These are phyloP conservation scores for Drosophila bocki DNA, from an alignment of 1,140 invertebrate species.

Conservation along the genomic window DNA sequence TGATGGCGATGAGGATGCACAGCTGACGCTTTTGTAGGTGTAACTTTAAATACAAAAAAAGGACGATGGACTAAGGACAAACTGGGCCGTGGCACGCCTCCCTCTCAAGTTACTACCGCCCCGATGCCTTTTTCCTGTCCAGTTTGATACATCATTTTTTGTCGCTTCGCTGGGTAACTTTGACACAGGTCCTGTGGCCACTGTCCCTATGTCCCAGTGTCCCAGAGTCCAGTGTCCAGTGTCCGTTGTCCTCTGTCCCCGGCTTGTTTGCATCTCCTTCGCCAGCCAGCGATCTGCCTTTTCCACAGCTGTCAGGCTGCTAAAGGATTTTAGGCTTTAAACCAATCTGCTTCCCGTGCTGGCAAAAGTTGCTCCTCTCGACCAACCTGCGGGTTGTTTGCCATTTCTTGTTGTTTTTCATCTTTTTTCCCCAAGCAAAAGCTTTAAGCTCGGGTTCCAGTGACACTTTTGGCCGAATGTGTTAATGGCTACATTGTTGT, in stretches of 20 bases:
- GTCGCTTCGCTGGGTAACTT: constrained; percentile 67
- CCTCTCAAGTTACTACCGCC: not conserved
- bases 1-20: constrained; percentile 32
- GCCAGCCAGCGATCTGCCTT: constrained; percentile 19
- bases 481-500: constrained; percentile 69
- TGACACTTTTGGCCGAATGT: constrained; percentile 56
- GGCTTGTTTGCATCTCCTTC: constrained; percentile 45
- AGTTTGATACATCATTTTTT: constrained; percentile 72
- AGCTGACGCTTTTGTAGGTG: constrained; percentile 66
- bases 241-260: constrained; percentile 6
- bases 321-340: constrained; percentile 75
- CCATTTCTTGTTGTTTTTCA: constrained; percentile 8
- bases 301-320: constrained; percentile 53
- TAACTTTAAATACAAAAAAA: constrained; percentile 72
- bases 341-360: constrained; percentile 36
- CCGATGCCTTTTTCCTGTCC: constrained; percentile 39
- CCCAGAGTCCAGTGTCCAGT: constrained; percentile 3
- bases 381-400: constrained; percentile 32
- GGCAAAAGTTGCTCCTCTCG: constrained; percentile 43
- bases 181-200: constrained; percentile 59
- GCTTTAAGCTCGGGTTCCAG: constrained; percentile 48
- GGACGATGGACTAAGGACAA: constrained; percentile 24
- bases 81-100: constrained; percentile 21
- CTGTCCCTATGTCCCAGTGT: constrained; percentile 1
- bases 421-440: not conserved